Evolutionary conservation across 1,140 invertebrate species (phyloP).

Genomic region (Zophobas atratus): DNA sequence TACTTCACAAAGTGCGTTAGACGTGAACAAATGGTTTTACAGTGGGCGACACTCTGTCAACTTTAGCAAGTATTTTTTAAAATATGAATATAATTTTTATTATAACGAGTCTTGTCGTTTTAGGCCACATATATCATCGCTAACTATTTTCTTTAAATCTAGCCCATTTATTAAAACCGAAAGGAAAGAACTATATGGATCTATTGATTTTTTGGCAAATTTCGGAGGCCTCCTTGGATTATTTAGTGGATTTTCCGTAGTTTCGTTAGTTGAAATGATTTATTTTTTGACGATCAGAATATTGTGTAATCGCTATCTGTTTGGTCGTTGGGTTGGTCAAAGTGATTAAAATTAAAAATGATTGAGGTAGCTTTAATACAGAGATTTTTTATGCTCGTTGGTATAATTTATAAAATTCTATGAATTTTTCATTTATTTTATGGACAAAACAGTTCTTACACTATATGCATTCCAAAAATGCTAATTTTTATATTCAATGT

Average conservation of each 20-base stretch:
- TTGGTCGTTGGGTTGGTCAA: conserved; percentile 58
- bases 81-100: not conserved
- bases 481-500: too few relatives aligned
- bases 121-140: conserved; percentile 66
- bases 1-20: conserved; percentile 60
- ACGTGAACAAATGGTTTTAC: conserved; percentile 42
- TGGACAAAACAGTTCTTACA: too few relatives aligned
- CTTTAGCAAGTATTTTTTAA: not conserved
- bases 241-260: conserved; percentile 76
- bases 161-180: conserved; percentile 75
- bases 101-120: conserved; percentile 42
- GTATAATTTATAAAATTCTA: too few relatives aligned
- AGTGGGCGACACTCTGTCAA: not conserved
- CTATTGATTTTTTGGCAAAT: conserved; percentile 77
- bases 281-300: conserved; percentile 72
- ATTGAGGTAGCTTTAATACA: too few relatives aligned
- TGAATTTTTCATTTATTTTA: too few relatives aligned
- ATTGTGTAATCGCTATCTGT: conserved; percentile 65
- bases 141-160: conserved; percentile 75
- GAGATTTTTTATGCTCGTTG: too few relatives aligned
- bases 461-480: too few relatives aligned
- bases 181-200: conserved; percentile 75
- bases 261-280: conserved; percentile 73
- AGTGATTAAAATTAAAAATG: not conserved
- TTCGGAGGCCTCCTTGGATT: conserved; percentile 77